Evolutionary conservation across 2,888 invertebrate genomes (phyloP), one percentile per base, ranked within the genome.

Genomic region (Apoda limacodes): DNA sequence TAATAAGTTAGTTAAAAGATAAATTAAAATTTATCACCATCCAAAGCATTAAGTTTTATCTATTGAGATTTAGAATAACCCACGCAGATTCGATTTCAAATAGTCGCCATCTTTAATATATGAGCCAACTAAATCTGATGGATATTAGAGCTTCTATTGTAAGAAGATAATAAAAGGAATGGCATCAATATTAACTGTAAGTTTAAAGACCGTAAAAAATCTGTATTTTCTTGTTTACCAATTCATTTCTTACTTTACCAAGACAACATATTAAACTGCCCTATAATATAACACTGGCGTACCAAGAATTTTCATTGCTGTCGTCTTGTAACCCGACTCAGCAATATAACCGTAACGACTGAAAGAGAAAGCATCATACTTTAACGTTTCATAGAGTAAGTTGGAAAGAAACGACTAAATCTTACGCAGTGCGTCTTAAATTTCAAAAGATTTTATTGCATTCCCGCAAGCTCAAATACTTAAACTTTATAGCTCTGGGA

Each of bases 401-500:
- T 64, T 60, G 67, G 75, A 78, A 63, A 61, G 78, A 68, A 76
- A 76, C 64, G 58, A 63, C 66, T 52, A 57, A 59, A 52, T 60
- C 60, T 66, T 51, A 51, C 55, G 49, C 52, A 53, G 56, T 57
- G 56, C 62, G 61, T 62, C 66, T 71, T 60, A 62, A 71, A 72
- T 69, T 74, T 68, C 63, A 58, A 64, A 65, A 68, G 74, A 71
- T 75, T 78, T 78, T 78, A 80, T 78, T 80, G 72, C 76, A 72
- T 76, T 78, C 72, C 66, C 61, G 68, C 71, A 71, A 76, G 75
- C 76, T 69, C 72, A 72, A 74, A 69, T 70, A 68, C 72, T 75
- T 78, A 75, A 78, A 76, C 78, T 78, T 80, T 80, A 80, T 76
- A 68, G 70, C 75, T 65, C 58, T 70, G 58, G 70, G 74, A 78